phyloP scores from a whole-genome alignment of 2,888 invertebrate species.

The Brenthis daphne region DNA sequence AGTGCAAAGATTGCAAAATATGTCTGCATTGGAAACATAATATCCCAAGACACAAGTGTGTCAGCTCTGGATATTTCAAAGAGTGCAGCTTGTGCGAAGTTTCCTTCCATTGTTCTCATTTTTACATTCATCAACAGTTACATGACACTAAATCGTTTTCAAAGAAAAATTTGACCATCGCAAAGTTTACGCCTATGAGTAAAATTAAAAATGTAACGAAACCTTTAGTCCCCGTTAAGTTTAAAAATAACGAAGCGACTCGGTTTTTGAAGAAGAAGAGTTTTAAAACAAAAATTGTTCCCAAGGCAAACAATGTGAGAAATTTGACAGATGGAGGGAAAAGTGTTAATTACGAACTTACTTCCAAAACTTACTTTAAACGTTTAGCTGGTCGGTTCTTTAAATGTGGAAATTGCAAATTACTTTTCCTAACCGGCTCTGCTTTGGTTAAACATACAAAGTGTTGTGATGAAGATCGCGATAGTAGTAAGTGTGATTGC shows the following conservation, averaged over 20 bases:
- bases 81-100: conserved; percentile 26
- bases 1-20: conserved; percentile 24
- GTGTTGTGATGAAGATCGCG: neutral
- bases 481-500: neutral
- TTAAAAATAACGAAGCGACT: neutral
- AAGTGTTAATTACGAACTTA: neutral
- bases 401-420: conserved; percentile 27
- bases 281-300: no score
- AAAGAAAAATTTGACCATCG: conserved; percentile 15
- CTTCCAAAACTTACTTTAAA: neutral
- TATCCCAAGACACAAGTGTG: conserved; percentile 23
- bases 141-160: conserved; percentile 23
- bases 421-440: conserved; percentile 24
- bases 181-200: conserved; percentile 14
- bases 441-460: conserved; percentile 14
- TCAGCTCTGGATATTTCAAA: neutral
- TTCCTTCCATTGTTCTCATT: conserved; percentile 11
- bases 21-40: conserved; percentile 18
- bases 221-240: neutral
- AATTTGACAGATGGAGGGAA: neutral
- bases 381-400: neutral
- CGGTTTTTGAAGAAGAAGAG: neutral
- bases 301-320: neutral
- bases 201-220: neutral
- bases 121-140: conserved; percentile 10